Conservation (phyloP, 1,140 invertebrate species). For the Macrobrachium rosenbergii region DNA sequence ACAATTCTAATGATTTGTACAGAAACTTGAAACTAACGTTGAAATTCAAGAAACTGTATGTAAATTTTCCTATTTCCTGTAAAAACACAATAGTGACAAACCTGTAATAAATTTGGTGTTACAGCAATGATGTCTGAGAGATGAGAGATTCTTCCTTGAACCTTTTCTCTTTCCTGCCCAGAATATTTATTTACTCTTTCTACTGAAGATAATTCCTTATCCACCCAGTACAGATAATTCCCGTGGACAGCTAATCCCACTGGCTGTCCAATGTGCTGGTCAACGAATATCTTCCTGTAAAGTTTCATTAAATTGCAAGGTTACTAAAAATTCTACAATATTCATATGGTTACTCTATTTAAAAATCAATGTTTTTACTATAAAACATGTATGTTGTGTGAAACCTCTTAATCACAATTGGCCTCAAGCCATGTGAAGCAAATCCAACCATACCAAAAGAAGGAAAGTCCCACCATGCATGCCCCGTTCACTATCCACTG, state of each 20-base stretch:
- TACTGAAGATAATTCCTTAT: constrained; percentile 78
- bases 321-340: constrained; percentile 65
- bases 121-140: constrained; percentile 72
- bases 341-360: no score
- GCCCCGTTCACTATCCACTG: no score
- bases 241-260: constrained; percentile 78
- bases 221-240: constrained; percentile 86
- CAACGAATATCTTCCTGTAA: constrained; percentile 67
- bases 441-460: no score
- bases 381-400: no score
- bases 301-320: constrained; percentile 69
- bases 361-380: no score
- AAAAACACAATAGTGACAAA: constrained; percentile 57
- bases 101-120: constrained; percentile 56
- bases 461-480: no score
- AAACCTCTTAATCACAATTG: no score
- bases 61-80: no score
- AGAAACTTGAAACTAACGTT: no score
- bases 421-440: no score
- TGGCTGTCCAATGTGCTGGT: constrained; percentile 67
- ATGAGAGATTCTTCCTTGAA: constrained; percentile 70
- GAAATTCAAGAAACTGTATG: no score
- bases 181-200: constrained; percentile 78
- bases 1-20: no score
- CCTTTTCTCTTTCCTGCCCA: constrained; percentile 71